Evolutionary conservation across 2,113 vertebrate species (phyloP), one percentile per base, ranked within the genome.

Genomic region (mouse (Mus musculus)): DNA sequence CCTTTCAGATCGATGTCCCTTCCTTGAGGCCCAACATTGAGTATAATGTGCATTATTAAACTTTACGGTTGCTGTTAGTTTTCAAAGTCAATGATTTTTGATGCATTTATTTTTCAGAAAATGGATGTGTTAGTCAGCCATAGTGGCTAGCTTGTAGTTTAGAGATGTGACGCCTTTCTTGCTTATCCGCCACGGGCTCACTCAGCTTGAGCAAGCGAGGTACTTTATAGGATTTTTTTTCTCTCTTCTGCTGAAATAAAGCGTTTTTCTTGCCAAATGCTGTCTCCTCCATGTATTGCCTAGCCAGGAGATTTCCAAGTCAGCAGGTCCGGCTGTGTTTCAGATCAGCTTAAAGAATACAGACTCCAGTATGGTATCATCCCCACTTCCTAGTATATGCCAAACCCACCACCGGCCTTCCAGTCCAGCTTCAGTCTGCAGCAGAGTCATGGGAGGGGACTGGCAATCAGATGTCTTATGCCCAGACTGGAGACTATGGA

Each of bases 1-100:
- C 59, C 13, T 82, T 93, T 93, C 67, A 69, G 22, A 42, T 78
- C 12, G 73, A 71, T 36, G 30, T 61, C 10, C 28, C 90, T 56
- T 36, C 42, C 13, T 73, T 73, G 14, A 73, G 54, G 75, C 22
- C 26, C 33, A 65, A 0, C 54, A 84, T 22, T 87, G 24, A 54
- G 54, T 59, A 59, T 59, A 59, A 59, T 59, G 59, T 59, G 59
- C 19, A 59, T 59, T 59, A 59, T 59, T 59, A 59, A 19, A 59
- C 59, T 19, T 59, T 46, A 65, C 75, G 13, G 39, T 54, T 39
- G 52, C 33, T 76, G 2, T 89, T 91, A 93, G 81, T 90, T 81
- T 28, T 94, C n/a, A 52, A 77, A 28, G 42, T 92, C 39, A 78
- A 26, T 88, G 42, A 67, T n/a, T 77, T 89, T 90, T 77, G 71